Evolutionary conservation across 1,140 invertebrate species (phyloP).

Genomic region (Condylostylus longicornis): DNA sequence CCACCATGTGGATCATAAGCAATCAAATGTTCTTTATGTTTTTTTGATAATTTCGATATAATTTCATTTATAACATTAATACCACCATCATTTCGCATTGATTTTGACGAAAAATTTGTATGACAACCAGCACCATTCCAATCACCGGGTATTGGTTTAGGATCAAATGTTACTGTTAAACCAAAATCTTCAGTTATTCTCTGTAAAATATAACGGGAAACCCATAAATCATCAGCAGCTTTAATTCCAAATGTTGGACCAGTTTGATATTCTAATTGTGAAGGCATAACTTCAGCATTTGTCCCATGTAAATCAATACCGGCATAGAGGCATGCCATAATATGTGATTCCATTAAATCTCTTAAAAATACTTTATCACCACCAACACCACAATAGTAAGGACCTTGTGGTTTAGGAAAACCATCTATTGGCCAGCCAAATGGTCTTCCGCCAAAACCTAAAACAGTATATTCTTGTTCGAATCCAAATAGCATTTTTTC

Average conservation of each 20-base stretch:
- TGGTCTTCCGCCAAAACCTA: slow-evolving; percentile 75
- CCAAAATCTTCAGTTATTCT: slow-evolving; percentile 81
- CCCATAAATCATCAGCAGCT: slow-evolving; percentile 79
- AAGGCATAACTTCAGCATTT: slow-evolving; percentile 90
- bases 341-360: slow-evolving; percentile 82
- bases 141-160: slow-evolving; percentile 68
- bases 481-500: slow-evolving; percentile 74
- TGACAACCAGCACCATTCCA: slow-evolving; percentile 87
- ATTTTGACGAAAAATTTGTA: slow-evolving; percentile 64
- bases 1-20: slow-evolving; percentile 79
- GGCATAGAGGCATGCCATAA: slow-evolving; percentile 66
- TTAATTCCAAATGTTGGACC: slow-evolving; percentile 66
- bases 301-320: slow-evolving; percentile 78
- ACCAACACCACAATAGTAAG: slow-evolving; percentile 89
- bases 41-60: slow-evolving; percentile 61
- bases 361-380: slow-evolving; percentile 85
- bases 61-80: slow-evolving; percentile 55
- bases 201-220: slow-evolving; percentile 56
- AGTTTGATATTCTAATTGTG: slow-evolving; percentile 46
- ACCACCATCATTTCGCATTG: slow-evolving; percentile 68
- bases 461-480: slow-evolving; percentile 78
- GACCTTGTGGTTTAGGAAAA: slow-evolving; percentile 81
- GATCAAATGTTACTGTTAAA: slow-evolving; percentile 65
- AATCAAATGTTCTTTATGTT: slow-evolving; percentile 73
- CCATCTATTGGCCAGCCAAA: slow-evolving; percentile 90